Conservation (phyloP, 2,888 invertebrate genomes). For the Poecilobothrus nobilitatus region DNA sequence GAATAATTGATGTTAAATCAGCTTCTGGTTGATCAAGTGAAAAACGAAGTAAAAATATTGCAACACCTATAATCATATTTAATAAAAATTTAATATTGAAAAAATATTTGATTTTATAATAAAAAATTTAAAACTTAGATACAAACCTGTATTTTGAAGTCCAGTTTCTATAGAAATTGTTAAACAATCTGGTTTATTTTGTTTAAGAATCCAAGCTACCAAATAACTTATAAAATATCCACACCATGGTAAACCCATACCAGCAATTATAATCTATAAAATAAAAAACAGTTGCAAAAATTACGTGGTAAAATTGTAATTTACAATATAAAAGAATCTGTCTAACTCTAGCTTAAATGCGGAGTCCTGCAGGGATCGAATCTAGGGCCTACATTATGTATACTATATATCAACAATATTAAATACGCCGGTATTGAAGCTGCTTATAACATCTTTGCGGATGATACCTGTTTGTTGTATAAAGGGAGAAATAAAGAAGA, state of each 20-base stretch:
- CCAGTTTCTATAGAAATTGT: conserved; percentile 85
- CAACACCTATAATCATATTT: conserved; percentile 47
- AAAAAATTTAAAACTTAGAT: conserved; percentile 48
- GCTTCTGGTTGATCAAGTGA: conserved; percentile 71
- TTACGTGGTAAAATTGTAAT: conserved; percentile 50
- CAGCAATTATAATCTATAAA: conserved; percentile 50
- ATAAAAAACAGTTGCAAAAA: too few relatives aligned
- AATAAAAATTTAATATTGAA: background rate
- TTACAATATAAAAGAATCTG: conserved; percentile 15
- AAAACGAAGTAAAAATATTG: conserved; percentile 73
- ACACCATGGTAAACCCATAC: conserved; percentile 68
- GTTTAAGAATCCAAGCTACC: conserved; percentile 50
- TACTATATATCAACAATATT: too few relatives aligned
- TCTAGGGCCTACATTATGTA: too few relatives aligned
- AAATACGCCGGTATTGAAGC: too few relatives aligned
- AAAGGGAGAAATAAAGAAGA: too few relatives aligned
- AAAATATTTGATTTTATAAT: background rate
- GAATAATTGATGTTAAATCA: conserved; percentile 76
- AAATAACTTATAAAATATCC: conserved; percentile 62
- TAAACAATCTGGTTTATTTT: conserved; percentile 55
- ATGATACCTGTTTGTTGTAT: too few relatives aligned
- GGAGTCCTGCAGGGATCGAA: too few relatives aligned
- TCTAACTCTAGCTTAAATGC: too few relatives aligned
- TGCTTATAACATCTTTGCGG: too few relatives aligned
- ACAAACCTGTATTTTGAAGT: conserved; percentile 70